Percentiles rank a stretch among this genome's conserved stretches.
phyloP scores from a whole-genome alignment of 2,888 invertebrate species.

The Latrodectus elegans region DNA sequence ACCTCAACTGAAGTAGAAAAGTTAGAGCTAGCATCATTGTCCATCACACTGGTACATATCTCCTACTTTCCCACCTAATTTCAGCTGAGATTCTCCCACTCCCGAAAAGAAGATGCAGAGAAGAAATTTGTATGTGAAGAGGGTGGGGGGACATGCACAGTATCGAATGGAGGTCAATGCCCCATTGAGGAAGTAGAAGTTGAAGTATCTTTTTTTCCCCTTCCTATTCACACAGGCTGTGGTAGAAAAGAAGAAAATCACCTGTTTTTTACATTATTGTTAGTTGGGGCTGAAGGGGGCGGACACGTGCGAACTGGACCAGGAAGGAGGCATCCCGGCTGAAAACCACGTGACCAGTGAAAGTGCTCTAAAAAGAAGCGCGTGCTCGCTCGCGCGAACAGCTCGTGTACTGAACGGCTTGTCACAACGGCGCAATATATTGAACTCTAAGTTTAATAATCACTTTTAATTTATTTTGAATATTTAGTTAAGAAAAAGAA shows the following conservation, averaged over 20 bases:
- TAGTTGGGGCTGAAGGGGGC: conserved; percentile 7
- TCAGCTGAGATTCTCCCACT: conserved; percentile 34
- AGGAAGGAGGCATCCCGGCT: conserved; percentile 20
- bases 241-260: conserved; percentile 8
- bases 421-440: too few species aligned
- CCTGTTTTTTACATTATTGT: conserved; percentile 33
- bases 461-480: too few species aligned
- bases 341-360: conserved; percentile 50
- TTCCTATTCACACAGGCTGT: not conserved
- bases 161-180: conserved; percentile 61
- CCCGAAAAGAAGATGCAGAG: conserved; percentile 25
- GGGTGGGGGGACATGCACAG: not conserved
- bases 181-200: conserved; percentile 61
- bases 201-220: conserved; percentile 28
- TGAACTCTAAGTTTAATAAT: too few species aligned
- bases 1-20: conserved; percentile 48
- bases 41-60: conserved; percentile 52
- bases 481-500: too few species aligned
- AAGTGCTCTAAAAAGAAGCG: conserved; percentile 27
- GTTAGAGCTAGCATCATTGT: conserved; percentile 6
- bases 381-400: not conserved
- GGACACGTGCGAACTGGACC: conserved; percentile 43
- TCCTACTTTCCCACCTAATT: conserved; percentile 29
- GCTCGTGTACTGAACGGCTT: conserved; percentile 17
- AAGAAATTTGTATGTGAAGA: not conserved